Evolutionary conservation across 1,140 invertebrate species (phyloP), one percentile per base, ranked within the genome.

Genomic region (Cyclargus thomasi): DNA sequence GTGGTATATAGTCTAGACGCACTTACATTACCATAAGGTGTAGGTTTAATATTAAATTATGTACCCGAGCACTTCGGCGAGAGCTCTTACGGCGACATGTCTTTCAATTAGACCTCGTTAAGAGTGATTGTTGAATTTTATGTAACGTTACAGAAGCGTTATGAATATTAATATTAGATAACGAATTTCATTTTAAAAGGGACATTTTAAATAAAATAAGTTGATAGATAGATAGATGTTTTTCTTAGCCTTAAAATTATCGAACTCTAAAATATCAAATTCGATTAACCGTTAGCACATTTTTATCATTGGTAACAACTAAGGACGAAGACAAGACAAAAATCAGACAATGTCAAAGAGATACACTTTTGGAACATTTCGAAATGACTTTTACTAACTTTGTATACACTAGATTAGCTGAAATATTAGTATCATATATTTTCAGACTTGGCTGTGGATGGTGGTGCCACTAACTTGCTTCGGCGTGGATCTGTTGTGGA

Each of bases 391-490:
- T n/a, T n/a, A n/a, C n/a, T n/a, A n/a, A n/a, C n/a, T n/a, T n/a
- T n/a, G n/a, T n/a, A n/a, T n/a, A n/a, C n/a, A n/a, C n/a, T n/a
- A 29, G 23, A 29, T 29, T 29, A 23, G 23, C 6, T 23, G 6
- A 2, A 3, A 29, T 29, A 3, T 29, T 29, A 29, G 2, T 29
- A 29, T 39, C 3, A 10, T 39, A 8, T 39, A 39, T 18, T 85
- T 82, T 67, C 74, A 90, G 87, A 86, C 85, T 18, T 90, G 85
- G 85, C 18, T 80, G 62, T 90, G 85, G 86, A 87, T 90, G 83
- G 70, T 76, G 5, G 29, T 86, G 16, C 86, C 87, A 6, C 67
- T 90, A 14, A 74, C 23, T 17, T 87, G 80, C 63, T 90, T 82
- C 63, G 70, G 81, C n/a, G 8, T 86, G 10, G 87, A 90, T 73